Evolutionary conservation across 2,888 invertebrate species (phyloP), one percentile per base, ranked within the genome.

Genomic region (Sphaeridia pumilis): DNA sequence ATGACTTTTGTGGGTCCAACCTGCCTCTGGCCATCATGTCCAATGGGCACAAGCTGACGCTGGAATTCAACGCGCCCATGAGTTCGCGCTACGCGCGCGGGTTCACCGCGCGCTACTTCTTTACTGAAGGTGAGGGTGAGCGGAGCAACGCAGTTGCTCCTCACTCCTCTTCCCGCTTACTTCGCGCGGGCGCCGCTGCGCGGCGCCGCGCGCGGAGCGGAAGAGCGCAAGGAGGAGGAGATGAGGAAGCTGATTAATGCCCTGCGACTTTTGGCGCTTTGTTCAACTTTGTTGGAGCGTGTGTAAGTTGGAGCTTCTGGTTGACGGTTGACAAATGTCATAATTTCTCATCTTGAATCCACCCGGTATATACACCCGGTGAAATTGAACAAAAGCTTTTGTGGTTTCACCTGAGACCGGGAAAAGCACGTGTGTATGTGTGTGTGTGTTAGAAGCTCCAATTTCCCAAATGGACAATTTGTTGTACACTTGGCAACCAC

Each of bases 11-110:
- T 69, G 92, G 89, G 7, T 77, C 76, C 36, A 79, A 81, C 61
- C 71, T 83, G 49, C 92, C 93, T 1, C 84, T 84, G 63, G 87
- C 88, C 55, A 76, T 94, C 60, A 94, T 95, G 93, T 93, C 93
- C 57, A 87, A 84, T 68, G 87, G 88, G 38, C 85, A 87, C 47
- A 78, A 84, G 66, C 75, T 95, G 68, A 81, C 85, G 69, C 73
- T 94, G 46, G 87, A 89, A 71, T 92, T 93, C 70, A 78, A 81
- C 57, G 87, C 87, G 46, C 76, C 80, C 52, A 75, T 79, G 66
- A 83, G 84, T 20, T 83, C 85, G 36, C 79, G 84, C 66, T 79
- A 81, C 66, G 81, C 83, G 46, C 81, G 83, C 67, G 92, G 92
- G 58, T 92, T 92, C 72, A 84, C 84, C 69, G 88, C 90, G 61